phyloP scores from a whole-genome alignment of 2,888 invertebrate genomes.

The Tupiocoris notatus region DNA sequence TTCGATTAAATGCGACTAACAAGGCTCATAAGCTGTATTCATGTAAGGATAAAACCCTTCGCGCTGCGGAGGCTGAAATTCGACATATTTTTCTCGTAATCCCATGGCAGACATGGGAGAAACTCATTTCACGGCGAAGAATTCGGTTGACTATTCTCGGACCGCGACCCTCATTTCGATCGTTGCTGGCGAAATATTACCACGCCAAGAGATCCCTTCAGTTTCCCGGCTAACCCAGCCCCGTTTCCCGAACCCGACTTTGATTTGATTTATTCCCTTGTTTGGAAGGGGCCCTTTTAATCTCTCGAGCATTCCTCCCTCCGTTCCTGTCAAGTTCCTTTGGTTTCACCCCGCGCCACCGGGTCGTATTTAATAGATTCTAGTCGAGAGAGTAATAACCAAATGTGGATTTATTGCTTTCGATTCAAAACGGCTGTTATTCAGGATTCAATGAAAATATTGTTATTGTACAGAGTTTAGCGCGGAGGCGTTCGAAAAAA shows the following conservation, averaged over 20 bases:
- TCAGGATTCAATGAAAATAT: no score
- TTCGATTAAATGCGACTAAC: no score
- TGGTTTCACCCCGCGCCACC: neutral
- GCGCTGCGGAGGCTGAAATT: no score
- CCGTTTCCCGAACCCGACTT: constrained; percentile 20
- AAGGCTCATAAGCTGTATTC: no score
- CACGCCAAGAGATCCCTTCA: neutral
- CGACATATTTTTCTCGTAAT: no score
- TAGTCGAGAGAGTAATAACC: neutral
- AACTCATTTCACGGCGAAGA: neutral
- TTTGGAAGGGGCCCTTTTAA: constrained; percentile 15
- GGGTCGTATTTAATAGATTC: neutral
- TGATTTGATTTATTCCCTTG: constrained; percentile 28
- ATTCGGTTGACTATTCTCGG: neutral
- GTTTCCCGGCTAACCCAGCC: neutral
- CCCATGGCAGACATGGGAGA: no score
- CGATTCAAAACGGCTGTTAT: no score
- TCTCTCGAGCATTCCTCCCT: neutral
- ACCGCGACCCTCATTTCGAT: constrained; percentile 6
- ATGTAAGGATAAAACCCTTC: no score
- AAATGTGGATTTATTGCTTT: neutral
- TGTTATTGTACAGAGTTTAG: no score
- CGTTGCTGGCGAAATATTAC: constrained; percentile 6
- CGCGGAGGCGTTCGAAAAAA: no score
- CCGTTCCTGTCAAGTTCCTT: neutral